These are phyloP conservation scores for Misgurnus mizolepis DNA, from an alignment of 2,113 vertebrate genomes.

Conservation along the genomic window DNA sequence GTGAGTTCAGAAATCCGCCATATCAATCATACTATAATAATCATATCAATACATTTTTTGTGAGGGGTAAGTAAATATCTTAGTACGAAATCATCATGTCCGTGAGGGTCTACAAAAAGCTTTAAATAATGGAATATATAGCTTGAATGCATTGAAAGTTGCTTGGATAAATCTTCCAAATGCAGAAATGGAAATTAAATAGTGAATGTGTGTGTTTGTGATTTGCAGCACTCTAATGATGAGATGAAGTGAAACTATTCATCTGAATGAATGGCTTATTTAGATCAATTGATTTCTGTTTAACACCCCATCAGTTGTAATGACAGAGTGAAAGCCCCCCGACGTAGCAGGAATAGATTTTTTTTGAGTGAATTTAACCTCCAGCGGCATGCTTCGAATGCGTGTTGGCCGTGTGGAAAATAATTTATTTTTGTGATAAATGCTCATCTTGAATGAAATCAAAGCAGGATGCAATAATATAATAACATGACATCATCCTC, in stretches of 20 bases:
- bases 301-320: conserved; percentile 47
- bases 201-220: not conserved
- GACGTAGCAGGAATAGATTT: conserved; percentile 1
- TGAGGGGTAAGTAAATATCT: too few relatives aligned
- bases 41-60: not conserved
- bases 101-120: too few relatives aligned
- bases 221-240: conserved; percentile 30
- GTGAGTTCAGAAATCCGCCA: too few relatives aligned
- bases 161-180: too few relatives aligned
- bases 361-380: not conserved
- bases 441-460: not conserved
- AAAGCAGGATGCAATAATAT: not conserved
- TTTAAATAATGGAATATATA: too few relatives aligned
- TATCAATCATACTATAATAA: not conserved
- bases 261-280: conserved; percentile 46
- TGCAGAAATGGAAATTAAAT: too few relatives aligned
- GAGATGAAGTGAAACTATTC: conserved; percentile 40
- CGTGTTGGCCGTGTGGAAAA: too few relatives aligned
- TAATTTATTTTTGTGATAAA: too few relatives aligned
- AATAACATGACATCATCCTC: conserved; percentile 7
- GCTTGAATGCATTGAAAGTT: too few relatives aligned
- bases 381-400: too few relatives aligned
- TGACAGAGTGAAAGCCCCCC: conserved; percentile 4
- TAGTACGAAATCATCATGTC: too few relatives aligned
- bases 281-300: conserved; percentile 64